Evolutionary conservation across 2,113 vertebrate species (phyloP), one percentile per base, ranked within the genome.

Genomic region (Pao palembangensis): DNA sequence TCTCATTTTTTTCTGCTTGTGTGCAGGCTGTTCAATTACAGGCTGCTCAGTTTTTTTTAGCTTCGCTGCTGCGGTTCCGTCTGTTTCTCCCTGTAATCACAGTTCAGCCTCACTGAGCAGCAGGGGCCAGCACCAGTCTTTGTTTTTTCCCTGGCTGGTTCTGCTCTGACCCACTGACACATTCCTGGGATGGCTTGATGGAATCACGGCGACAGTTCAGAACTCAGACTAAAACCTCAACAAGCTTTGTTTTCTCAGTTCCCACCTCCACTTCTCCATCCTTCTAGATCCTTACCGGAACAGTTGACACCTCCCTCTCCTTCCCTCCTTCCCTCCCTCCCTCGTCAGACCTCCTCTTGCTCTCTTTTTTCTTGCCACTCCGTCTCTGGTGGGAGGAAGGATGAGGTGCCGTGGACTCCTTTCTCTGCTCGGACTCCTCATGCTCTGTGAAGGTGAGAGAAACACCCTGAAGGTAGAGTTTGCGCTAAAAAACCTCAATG

Each of bases 381-480:
- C 59, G 55, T 28, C n/a, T 18, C 47, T 28, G 57, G 2, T 19
- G 2, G 12, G 25, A 51, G 52, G 62, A 21, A 85, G 57, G 63
- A 90, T 90, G 87, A 56, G 48, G 28, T 38, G 42, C 19, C 2
- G 51, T 70, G 6, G 53, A 12, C 64, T 85, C 0, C 59, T 85
- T 61, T 16, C 1, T 69, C 70, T 88, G 67, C 61, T 88, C 69
- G 74, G 58, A 52, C 34, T 86, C 62, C 61, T 88, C 5, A 5
- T 61, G 46, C 66, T 88, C 72, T 88, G 84, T 75, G 73, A 63
- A 86, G 90, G 90, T 91, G 82, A 83, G 79, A 72, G 20, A 23
- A 43, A 8, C 21, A 3, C 1, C 21, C 2, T 25, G 4, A 44
- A 44, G 11, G 15, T 23, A n/a, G 10, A 4, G 0, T 1, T 17